Evolutionary conservation across 37 sponge, comb jelly and placozoan species (phyloP).

Genomic region (Tethya wilhelma): DNA sequence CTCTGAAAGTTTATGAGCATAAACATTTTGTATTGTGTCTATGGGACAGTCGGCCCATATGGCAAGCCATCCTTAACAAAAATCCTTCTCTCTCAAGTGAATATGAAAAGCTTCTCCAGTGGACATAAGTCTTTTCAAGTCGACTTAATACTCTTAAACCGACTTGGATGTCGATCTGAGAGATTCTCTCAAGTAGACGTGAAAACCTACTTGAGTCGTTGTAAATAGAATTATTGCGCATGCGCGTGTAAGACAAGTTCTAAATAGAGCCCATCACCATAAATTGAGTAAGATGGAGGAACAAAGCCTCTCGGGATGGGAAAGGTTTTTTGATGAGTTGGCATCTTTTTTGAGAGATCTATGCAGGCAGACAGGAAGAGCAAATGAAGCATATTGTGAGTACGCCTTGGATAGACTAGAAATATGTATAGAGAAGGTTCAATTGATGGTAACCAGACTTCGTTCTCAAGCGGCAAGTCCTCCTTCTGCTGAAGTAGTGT

Average conservation of each 20-base stretch:
- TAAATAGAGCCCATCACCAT: not conserved
- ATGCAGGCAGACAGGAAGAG: constrained; percentile 17
- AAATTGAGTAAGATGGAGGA: not conserved
- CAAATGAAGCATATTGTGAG: constrained; percentile 15
- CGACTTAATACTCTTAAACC: not conserved
- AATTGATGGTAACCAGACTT: not conserved
- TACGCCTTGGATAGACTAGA: constrained; percentile 29
- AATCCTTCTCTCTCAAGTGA: not conserved
- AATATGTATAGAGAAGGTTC: constrained; percentile 1
- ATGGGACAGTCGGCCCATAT: not conserved
- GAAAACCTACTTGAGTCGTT: no score
- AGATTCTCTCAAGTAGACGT: not conserved
- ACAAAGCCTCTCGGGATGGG: constrained; percentile 29
- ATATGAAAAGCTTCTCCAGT: not conserved
- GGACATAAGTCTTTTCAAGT: not conserved
- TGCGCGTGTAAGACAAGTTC: no score
- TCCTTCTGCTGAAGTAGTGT: not conserved
- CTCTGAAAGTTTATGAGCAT: no score
- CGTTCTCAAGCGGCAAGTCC: not conserved
- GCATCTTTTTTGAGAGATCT: constrained; percentile 17
- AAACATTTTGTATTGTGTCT: no score
- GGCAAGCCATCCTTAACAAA: constrained; percentile 25
- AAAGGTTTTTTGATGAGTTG: constrained; percentile 22
- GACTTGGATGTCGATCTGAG: constrained; percentile 11
- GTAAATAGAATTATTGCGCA: no score